Percentiles rank a stretch among this genome's conserved stretches.
Conservation (phyloP, 2,113 vertebrate genomes). For the Neogale vison region DNA sequence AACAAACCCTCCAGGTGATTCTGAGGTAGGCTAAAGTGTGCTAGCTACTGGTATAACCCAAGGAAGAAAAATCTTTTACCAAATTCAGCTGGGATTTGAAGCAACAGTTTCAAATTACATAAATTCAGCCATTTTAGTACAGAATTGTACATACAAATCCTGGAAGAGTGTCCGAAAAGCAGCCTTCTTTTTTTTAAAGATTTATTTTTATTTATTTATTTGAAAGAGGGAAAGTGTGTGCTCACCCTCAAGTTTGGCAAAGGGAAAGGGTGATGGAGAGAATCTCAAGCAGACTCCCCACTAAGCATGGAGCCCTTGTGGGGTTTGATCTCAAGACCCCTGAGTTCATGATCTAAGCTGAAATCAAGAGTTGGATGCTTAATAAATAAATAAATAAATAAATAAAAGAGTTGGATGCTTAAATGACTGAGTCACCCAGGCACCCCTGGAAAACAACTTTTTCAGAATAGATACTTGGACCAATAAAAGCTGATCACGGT, state of each 20-base stretch:
- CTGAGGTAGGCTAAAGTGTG: not conserved
- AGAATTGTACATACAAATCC: not conserved
- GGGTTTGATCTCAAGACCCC: not conserved
- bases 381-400: too few species aligned
- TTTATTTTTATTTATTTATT: not conserved
- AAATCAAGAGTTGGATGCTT: not conserved
- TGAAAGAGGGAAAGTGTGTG: not conserved
- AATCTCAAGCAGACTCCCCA: not conserved
- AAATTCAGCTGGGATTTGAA: not conserved
- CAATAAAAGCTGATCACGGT: not conserved
- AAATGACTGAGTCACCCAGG: not conserved
- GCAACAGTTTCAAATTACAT: not conserved
- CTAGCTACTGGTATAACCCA: not conserved
- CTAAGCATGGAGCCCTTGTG: not conserved
- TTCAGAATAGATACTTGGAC: not conserved
- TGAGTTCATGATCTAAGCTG: not conserved
- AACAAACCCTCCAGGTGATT: not conserved
- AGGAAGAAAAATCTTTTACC: not conserved
- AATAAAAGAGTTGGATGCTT: not conserved
- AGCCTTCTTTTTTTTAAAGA: not conserved
- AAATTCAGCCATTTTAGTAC: not conserved
- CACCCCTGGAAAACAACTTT: not conserved
- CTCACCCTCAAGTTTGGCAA: not conserved
- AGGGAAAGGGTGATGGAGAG: not conserved
- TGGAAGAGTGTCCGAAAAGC: not conserved